A percentile compares a stretch with the other conserved stretches of the same genome.
phyloP scores from a whole-genome alignment of 53 echinoderm and acorn worm species.

The Arbacia lixula region DNA sequence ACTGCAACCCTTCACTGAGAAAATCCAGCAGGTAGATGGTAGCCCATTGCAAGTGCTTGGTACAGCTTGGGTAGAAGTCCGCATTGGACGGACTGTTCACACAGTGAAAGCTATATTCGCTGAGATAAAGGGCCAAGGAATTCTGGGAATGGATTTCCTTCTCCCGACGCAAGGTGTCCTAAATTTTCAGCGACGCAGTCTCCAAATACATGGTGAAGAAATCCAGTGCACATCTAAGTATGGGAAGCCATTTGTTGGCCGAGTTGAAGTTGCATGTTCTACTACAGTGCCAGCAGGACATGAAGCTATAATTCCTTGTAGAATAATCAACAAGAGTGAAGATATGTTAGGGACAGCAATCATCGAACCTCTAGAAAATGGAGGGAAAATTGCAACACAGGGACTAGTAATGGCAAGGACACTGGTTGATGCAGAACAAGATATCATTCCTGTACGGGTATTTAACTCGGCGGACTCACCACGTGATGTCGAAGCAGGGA shows the following conservation, averaged over 20 bases:
- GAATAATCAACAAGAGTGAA: too few species aligned
- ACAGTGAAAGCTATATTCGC: conserved; percentile 52
- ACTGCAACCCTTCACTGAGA: too few species aligned
- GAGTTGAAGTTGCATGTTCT: conserved; percentile 52
- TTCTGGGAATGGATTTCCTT: conserved; percentile 69
- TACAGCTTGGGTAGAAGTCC: conserved; percentile 33
- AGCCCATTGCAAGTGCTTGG: conserved; percentile 38
- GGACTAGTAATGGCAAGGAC: too few species aligned
- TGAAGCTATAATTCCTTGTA: conserved; percentile 36
- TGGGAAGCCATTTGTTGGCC: neutral
- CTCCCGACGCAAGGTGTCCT: conserved; percentile 24
- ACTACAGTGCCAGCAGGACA: conserved; percentile 58
- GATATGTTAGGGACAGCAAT: too few species aligned
- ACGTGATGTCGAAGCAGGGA: conserved; percentile 6
- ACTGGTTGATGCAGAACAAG: neutral
- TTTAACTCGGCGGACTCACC: conserved; percentile 30
- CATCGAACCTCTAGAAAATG: too few species aligned
- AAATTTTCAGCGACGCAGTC: conserved; percentile 17
- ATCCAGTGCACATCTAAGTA: too few species aligned
- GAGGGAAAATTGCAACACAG: too few species aligned
- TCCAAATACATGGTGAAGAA: too few species aligned
- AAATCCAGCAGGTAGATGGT: conserved; percentile 63
- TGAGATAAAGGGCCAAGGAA: conserved; percentile 40
- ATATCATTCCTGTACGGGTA: conserved; percentile 29
- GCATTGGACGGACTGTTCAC: conserved; percentile 24